Conservation (phyloP, 2,113 vertebrate genomes). For the Gobius niger region DNA sequence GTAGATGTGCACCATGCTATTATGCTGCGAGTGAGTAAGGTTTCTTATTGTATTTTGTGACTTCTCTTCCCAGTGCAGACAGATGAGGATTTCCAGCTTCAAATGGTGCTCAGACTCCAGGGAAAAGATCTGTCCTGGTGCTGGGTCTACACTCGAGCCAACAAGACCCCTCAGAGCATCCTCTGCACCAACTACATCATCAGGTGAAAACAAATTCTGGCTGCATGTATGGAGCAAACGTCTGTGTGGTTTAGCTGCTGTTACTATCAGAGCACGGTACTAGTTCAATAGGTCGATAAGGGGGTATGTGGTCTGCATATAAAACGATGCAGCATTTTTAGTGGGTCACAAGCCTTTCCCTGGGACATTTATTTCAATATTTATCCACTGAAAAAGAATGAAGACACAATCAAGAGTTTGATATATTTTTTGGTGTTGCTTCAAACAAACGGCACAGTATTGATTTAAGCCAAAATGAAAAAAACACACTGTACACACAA, state of each 20-base stretch:
- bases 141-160: slow-evolving; percentile 65
- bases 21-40: too few species aligned
- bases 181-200: slow-evolving; percentile 74
- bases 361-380: too few species aligned
- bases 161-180: slow-evolving; percentile 52
- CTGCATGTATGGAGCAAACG: background rate
- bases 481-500: too few species aligned
- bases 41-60: background rate
- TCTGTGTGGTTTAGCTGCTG: background rate
- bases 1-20: too few species aligned
- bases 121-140: slow-evolving; percentile 70
- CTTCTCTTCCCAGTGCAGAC: slow-evolving; percentile 52
- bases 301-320: background rate
- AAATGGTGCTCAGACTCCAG: slow-evolving; percentile 75
- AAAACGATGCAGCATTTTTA: background rate
- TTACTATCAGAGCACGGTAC: background rate
- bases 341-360: too few species aligned
- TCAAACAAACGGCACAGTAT: background rate
- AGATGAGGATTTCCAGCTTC: slow-evolving; percentile 47
- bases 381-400: too few species aligned
- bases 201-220: slow-evolving; percentile 60
- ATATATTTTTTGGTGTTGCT: too few species aligned
- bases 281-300: background rate
- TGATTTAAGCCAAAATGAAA: background rate
- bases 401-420: too few species aligned